Conservation (phyloP, 2,113 vertebrate species). For the Prionailurus viverrinus region DNA sequence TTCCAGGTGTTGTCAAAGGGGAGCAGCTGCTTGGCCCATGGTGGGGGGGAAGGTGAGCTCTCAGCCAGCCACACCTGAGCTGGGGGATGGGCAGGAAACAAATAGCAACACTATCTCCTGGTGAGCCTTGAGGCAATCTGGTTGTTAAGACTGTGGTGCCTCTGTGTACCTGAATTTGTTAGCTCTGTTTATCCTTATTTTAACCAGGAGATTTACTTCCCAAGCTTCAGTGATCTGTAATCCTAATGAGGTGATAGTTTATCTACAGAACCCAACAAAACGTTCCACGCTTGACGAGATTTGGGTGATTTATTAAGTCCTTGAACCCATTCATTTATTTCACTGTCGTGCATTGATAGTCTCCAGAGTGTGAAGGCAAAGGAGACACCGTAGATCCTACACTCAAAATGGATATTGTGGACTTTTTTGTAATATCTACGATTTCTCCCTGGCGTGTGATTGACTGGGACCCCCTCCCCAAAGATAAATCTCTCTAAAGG, state of each 20-base stretch:
- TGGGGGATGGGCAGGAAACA: not conserved
- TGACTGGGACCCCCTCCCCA: not conserved
- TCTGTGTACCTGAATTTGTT: fast-evolving
- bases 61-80: not conserved
- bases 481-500: not conserved
- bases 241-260: not conserved
- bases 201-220: not conserved
- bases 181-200: not conserved
- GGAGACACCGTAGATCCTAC: not conserved
- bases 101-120: not conserved
- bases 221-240: not conserved
- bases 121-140: not conserved
- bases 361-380: not conserved
- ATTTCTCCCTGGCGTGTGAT: not conserved
- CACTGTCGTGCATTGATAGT: not conserved
- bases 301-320: constrained; percentile 54
- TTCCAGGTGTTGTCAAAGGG: not conserved
- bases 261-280: not conserved
- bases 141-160: not conserved
- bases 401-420: not conserved
- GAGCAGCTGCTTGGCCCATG: too few relatives aligned
- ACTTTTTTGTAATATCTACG: not conserved
- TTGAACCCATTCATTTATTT: constrained; percentile 35
- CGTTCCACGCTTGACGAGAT: not conserved
- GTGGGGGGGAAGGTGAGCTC: too few relatives aligned